These are phyloP conservation scores for Aelia acuminata DNA, from an alignment of 2,888 invertebrate species.

Conservation along the genomic window DNA sequence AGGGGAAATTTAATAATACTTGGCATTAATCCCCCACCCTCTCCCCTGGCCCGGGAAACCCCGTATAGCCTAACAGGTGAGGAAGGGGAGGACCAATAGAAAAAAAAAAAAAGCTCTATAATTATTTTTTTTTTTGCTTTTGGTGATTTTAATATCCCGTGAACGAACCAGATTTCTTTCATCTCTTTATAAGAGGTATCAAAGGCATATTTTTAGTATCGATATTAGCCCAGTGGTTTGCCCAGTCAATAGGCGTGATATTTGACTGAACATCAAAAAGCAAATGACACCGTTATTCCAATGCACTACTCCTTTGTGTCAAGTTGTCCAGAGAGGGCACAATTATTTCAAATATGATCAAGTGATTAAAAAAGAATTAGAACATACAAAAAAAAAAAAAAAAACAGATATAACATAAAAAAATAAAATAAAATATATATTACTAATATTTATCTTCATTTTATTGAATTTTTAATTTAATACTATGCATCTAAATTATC, in stretches of 20 bases:
- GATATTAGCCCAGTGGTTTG: background rate
- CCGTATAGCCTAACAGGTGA: too few species aligned
- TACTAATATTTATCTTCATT: too few species aligned
- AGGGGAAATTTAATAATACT: too few species aligned
- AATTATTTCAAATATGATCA: background rate
- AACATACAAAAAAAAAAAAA: too few species aligned
- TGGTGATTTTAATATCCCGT: background rate
- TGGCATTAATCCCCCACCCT: too few species aligned
- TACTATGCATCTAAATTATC: too few species aligned
- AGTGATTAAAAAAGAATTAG: background rate
- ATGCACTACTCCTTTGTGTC: background rate
- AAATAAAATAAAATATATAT: too few species aligned
- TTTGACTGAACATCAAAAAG: background rate
- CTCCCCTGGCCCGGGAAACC: too few species aligned
- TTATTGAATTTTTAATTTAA: too few species aligned
- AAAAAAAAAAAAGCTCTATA: background rate
- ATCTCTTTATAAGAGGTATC: constrained; percentile 4
- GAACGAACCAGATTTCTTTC: background rate
- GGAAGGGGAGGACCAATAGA: too few species aligned
- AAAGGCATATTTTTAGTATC: background rate
- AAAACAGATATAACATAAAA: too few species aligned
- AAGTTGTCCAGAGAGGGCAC: background rate
- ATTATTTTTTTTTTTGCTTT: background rate
- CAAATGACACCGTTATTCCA: background rate
- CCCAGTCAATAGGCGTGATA: background rate